Base-by-base conservation (phyloP, 2,113 vertebrate species). In the Ictalurus punctatus region DNA sequence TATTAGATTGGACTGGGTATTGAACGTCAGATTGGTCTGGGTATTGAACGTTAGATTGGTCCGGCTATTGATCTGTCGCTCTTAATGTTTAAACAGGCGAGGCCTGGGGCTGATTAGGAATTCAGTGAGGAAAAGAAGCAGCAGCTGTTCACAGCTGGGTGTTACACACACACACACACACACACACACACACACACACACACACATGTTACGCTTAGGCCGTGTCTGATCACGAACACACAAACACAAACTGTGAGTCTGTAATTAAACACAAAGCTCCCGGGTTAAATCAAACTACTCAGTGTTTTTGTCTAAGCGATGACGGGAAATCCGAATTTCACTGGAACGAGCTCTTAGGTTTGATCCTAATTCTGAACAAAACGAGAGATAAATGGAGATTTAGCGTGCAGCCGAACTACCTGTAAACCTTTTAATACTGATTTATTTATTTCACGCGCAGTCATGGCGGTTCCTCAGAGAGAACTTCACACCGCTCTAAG, bases 141-240 rank as follows among this genome's bases (percentile, higher is more conserved):
- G 83, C 89, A 88, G 82, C 63, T 90, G 89, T 88, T 82, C 78
- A 81, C 86, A 88, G 86, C 89, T 87, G 89, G 69, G 17, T 90
- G 61, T 63, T 25, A 27, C 80, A 82, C 56, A n/a, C 30, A 67
- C 83, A 90, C 65, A 78, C 76, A 87, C 88, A 83, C 76, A 58
- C 89, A 83, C 81, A n/a, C 67, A 65, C 56, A n/a, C 30, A 67
- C 83, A 90, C 65, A 78, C 76, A 87, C 88, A 83, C 76, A 58
- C 89, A 83, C 81, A n/a, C 67, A 65, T 54, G 19, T 19, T 74
- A 86, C 61, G 87, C 89, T 79, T 37, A 90, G 84, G 86, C 91
- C 63, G 17, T 85, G 67, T 79, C 54, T 84, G 71, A 63, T 84
- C 84, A 61, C 71, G 37, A 37, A 52, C 58, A 58, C 80, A 90